phyloP scores from a whole-genome alignment of 1,140 invertebrate genomes.

The Acyrthosiphon pisum region DNA sequence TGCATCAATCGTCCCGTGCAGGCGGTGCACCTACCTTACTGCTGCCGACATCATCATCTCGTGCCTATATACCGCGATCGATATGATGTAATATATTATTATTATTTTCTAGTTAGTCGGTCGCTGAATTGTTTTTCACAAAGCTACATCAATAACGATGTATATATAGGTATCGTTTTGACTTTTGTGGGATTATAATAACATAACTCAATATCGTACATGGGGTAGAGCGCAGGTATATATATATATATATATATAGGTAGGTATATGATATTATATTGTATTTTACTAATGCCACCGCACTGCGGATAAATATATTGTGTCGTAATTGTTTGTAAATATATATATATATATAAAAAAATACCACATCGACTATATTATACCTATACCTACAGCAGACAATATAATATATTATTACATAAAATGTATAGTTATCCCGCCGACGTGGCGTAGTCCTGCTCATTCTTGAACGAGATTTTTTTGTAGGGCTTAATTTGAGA shows the following conservation, averaged over 20 bases:
- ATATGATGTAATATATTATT: not conserved
- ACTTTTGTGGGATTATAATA: not conserved
- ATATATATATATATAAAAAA: too few species aligned
- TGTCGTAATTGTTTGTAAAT: not conserved
- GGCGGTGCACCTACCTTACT: too few species aligned
- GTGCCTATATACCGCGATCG: not conserved
- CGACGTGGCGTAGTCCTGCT: not conserved
- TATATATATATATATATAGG: not conserved
- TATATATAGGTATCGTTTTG: not conserved
- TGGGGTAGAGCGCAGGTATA: too few species aligned
- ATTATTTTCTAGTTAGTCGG: not conserved
- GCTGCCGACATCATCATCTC: too few species aligned
- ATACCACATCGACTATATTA: not conserved
- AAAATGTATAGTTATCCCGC: not conserved
- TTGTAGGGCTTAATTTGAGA: not conserved
- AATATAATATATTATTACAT: slow-evolving; percentile 10
- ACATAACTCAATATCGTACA: not conserved
- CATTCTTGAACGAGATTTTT: not conserved
- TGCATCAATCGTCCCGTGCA: not conserved
- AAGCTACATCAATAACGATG: not conserved
- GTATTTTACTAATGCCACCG: not conserved
- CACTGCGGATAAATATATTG: not conserved
- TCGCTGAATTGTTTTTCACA: not conserved
- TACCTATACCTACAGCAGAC: not conserved
- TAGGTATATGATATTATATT: not conserved